phyloP scores from a whole-genome alignment of 2,113 vertebrate species.

The Heterocephalus glaber region DNA sequence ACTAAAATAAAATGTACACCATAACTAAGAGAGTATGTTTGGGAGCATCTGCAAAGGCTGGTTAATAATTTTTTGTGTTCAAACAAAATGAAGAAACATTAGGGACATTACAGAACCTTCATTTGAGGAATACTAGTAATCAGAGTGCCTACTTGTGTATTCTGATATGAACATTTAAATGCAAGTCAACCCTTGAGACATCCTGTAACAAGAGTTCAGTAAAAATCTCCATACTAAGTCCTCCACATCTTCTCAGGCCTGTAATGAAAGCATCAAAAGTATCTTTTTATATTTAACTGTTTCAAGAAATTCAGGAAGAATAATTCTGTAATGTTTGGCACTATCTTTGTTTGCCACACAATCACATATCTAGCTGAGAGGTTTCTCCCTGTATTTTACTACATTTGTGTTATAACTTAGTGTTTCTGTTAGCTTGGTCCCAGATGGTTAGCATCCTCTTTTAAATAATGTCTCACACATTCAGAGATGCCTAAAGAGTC shows the following conservation, averaged over 20 bases:
- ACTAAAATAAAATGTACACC: conserved; percentile 4
- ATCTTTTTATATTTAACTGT: not conserved
- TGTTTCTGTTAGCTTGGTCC: not conserved
- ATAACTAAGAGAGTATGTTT: conserved; percentile 46
- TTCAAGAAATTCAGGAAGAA: not conserved
- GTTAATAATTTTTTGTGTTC: conserved; percentile 68
- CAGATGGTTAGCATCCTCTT: not conserved
- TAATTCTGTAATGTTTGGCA: not conserved
- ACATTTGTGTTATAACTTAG: not conserved
- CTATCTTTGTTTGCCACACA: not conserved
- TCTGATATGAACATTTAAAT: conserved; percentile 9
- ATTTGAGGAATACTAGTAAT: conserved; percentile 15
- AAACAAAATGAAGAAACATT: conserved; percentile 61
- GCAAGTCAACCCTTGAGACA: not conserved
- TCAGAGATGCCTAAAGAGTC: not conserved
- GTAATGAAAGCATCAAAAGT: not conserved
- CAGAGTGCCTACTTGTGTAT: not conserved
- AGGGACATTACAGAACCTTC: conserved; percentile 28
- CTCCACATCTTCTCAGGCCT: not conserved
- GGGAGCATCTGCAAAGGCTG: conserved; percentile 38
- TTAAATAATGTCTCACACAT: not conserved
- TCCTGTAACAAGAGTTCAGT: not conserved
- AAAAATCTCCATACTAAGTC: not conserved
- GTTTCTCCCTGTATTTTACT: not conserved
- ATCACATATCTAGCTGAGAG: not conserved